Base-by-base conservation (phyloP, 2,797 vertebrate species). In the Erithacus rubecula region DNA sequence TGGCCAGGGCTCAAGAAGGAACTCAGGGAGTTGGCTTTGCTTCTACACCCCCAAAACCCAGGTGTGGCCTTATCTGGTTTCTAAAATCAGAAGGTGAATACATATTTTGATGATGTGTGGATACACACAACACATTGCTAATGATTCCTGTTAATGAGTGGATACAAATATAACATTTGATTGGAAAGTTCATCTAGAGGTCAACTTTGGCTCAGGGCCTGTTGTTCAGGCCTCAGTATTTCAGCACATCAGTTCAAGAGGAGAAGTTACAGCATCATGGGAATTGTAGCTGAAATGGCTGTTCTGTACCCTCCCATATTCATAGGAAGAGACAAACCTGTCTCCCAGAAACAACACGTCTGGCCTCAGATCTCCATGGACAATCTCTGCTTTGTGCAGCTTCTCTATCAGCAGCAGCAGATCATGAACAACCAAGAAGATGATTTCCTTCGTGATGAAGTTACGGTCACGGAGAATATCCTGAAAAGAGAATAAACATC, bases 311-410 rank as follows among this genome's bases (percentile, higher is more conserved):
- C 17, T 63, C 69, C 37, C 29, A 46, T 12, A 37, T 14, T 32
- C 39, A 62, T 14, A 76, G 11, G 55, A 43, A 93, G 78, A 69
- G 5, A 96, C 97, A 13, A 87, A 98, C 98, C 97, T 97, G 93
- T 98, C 97, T 94, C 98, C 97, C 79, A 98, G 95, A 70, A 98
- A 96, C n/a, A 98, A 86, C 62, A 96, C 96, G 37, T 95, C 96
- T 11, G 97, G 98, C 63, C 94, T 95, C 95, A 98, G 83, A 69
- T 98, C 97, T 94, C 98, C 98, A 47, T 98, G 98, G 83, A 98
- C 97, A 81, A 98, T 97, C 70, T 98, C 97, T 4, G 96, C 98
- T 91, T 74, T 96, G 92, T 98, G 98, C 30, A 98, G 95, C 69
- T 98, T 98, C 87, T 97, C 98, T 51, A 98, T 97, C 43, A 98